phyloP scores from a whole-genome alignment of 2,797 vertebrate genomes.

The Miichthys miiuy region DNA sequence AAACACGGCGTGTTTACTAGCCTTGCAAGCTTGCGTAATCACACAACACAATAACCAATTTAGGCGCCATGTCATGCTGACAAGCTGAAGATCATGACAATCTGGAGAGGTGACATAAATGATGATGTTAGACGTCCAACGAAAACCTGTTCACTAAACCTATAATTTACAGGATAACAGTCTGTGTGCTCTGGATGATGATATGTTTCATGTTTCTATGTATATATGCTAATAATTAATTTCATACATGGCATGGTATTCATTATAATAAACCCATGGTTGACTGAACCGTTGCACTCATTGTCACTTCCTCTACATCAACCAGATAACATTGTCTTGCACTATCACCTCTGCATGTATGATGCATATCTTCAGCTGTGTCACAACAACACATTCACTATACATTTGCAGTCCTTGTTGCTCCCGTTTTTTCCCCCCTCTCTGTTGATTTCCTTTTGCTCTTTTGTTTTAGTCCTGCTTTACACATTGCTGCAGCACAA shows the following conservation, averaged over 20 bases:
- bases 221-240: slow-evolving; percentile 27
- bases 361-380: slow-evolving; percentile 1
- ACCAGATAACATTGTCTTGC: neutral
- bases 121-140: slow-evolving; percentile 20
- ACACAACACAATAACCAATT: slow-evolving; percentile 60
- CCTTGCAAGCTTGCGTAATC: slow-evolving; percentile 46
- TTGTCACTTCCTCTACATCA: slow-evolving; percentile 1
- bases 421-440: neutral
- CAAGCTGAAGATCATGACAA: slow-evolving; percentile 13
- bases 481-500: slow-evolving; percentile 36
- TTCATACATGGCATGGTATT: slow-evolving; percentile 12
- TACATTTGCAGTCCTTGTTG: slow-evolving; percentile 16
- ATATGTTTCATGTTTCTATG: neutral
- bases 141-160: slow-evolving; percentile 31
- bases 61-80: slow-evolving; percentile 43
- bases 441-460: slow-evolving; percentile 28
- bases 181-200: slow-evolving; percentile 17
- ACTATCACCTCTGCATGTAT: neutral
- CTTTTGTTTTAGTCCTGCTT: slow-evolving; percentile 38
- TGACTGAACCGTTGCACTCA: slow-evolving; percentile 6
- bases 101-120: slow-evolving; percentile 43
- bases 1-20: slow-evolving; percentile 59
- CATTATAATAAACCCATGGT: slow-evolving; percentile 10
- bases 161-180: slow-evolving; percentile 30
- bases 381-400: slow-evolving; percentile 11